A percentile compares a stretch with the other conserved stretches of the same genome.
These are phyloP conservation scores for Stenopsyche tienmushanensis DNA, from an alignment of 1,140 invertebrate species.

Conservation along the genomic window DNA sequence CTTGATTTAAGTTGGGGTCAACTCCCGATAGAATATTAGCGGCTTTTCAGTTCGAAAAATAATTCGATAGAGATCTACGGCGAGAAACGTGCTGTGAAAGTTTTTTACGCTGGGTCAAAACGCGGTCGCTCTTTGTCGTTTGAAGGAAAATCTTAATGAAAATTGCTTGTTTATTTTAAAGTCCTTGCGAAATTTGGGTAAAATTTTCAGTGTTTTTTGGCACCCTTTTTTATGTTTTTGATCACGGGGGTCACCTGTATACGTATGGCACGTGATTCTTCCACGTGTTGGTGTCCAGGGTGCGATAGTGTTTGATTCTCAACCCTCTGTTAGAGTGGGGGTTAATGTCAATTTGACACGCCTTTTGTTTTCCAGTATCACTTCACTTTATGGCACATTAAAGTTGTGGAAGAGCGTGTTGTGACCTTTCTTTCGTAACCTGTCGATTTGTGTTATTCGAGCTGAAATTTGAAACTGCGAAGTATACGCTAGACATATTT, in stretches of 20 bases:
- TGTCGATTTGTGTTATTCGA: not conserved
- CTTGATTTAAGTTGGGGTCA: constrained; percentile 32
- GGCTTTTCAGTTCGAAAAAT: too few species aligned
- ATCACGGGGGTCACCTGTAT: constrained; percentile 7
- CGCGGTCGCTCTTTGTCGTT: too few species aligned
- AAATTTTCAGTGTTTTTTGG: too few species aligned
- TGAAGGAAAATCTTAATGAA: too few species aligned
- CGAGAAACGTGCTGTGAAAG: too few species aligned
- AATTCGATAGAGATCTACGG: too few species aligned
- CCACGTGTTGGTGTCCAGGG: not conserved
- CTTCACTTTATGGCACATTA: constrained; percentile 40
- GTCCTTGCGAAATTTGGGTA: too few species aligned
- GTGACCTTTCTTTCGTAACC: not conserved
- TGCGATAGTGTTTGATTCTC: not conserved
- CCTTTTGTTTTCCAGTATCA: constrained; percentile 42
- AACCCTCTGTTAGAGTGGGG: constrained; percentile 20
- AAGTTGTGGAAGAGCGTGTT: constrained; percentile 37
- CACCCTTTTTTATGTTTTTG: not conserved
- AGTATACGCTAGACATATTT: too few species aligned
- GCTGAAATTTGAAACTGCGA: too few species aligned
- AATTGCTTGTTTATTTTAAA: too few species aligned
- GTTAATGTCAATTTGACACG: constrained; percentile 42
- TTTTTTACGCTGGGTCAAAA: too few species aligned
- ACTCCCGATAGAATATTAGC: too few species aligned
- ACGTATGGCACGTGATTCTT: not conserved